A percentile compares a stretch with the other conserved stretches of the same genome.
phyloP scores from a whole-genome alignment of 2,797 vertebrate genomes.

The Pygocentrus nattereri region DNA sequence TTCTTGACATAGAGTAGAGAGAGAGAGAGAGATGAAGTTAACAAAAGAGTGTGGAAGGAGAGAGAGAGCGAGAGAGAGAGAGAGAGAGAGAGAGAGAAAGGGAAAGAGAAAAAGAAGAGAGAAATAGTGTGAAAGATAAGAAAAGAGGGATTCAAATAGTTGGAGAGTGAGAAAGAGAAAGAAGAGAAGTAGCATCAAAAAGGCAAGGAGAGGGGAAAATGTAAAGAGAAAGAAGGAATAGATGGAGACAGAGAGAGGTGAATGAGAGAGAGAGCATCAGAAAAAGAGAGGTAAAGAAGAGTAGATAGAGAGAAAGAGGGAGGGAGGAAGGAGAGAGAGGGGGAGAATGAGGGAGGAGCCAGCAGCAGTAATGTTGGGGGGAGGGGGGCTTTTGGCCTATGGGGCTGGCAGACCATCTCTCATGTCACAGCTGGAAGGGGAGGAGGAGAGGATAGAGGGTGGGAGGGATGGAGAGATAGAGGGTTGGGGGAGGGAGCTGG shows the following conservation, averaged over 20 bases:
- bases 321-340: not conserved
- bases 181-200: not conserved
- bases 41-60: not conserved
- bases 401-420: conserved; percentile 68
- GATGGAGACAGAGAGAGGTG: not conserved
- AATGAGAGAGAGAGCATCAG: not conserved
- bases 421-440: conserved; percentile 78
- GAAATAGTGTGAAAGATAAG: not conserved
- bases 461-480: conserved; percentile 42
- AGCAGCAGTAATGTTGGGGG: conserved; percentile 41
- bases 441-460: conserved; percentile 43
- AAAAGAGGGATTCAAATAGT: not conserved
- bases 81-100: not conserved
- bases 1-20: conserved; percentile 26
- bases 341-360: not conserved
- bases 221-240: not conserved
- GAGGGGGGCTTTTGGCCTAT: conserved; percentile 70
- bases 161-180: not conserved
- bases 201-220: too few relatives aligned
- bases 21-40: not conserved
- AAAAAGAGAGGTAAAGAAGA: not conserved
- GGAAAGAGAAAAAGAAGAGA: not conserved
- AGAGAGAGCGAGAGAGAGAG: not conserved
- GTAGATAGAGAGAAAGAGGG: not conserved
- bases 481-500: conserved; percentile 69